phyloP scores from a whole-genome alignment of 2,888 invertebrate genomes.

The Leucozona laternaria region DNA sequence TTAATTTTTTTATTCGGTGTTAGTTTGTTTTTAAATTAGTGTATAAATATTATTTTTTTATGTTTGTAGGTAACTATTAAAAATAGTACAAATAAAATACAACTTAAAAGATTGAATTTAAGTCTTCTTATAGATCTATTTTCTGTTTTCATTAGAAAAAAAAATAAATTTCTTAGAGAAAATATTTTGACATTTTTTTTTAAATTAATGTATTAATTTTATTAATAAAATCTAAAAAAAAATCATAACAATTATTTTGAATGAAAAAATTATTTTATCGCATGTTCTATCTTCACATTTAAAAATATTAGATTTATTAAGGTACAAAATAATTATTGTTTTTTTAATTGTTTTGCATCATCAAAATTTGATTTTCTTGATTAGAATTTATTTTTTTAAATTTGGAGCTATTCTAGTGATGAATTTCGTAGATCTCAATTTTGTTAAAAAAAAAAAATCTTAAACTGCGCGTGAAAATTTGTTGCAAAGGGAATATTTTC shows the following conservation, averaged over 20 bases:
- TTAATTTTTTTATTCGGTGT: neutral
- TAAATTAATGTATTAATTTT: neutral
- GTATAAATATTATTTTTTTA: neutral
- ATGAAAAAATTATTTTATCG: neutral
- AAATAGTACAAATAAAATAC: neutral
- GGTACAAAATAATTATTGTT: neutral
- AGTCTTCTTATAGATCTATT: neutral
- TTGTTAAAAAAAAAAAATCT: neutral
- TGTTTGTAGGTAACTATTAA: neutral
- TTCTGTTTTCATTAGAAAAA: neutral
- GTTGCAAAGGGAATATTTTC: neutral
- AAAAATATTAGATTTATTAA: neutral
- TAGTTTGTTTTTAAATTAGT: neutral
- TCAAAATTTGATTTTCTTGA: neutral
- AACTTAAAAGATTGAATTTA: neutral
- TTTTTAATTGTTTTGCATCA: neutral
- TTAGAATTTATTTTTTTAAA: neutral
- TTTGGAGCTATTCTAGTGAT: neutral
- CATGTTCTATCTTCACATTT: neutral
- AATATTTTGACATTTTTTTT: neutral
- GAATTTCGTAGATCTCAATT: neutral
- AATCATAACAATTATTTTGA: neutral
- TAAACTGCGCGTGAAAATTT: neutral
- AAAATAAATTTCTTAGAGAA: neutral
- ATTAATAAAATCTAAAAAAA: neutral